A percentile compares a stretch with the other conserved stretches of the same genome.
These are phyloP conservation scores for Scolopax mira DNA, from an alignment of 2,113 vertebrate species.

Conservation along the genomic window DNA sequence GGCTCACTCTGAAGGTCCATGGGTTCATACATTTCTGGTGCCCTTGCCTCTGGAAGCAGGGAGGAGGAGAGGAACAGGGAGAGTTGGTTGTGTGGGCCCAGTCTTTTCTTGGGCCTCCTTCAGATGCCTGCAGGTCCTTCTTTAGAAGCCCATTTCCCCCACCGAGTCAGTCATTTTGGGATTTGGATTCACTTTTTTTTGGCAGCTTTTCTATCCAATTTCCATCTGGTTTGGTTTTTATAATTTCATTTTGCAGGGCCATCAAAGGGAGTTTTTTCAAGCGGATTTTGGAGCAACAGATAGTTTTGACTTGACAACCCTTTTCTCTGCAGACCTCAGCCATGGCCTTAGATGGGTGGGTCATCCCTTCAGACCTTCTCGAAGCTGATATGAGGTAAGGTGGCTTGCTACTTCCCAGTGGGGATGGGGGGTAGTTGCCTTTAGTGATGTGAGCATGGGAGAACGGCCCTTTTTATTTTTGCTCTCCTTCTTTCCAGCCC, in stretches of 20 bases:
- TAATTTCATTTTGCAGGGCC: constrained; percentile 37
- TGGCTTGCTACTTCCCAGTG: neutral
- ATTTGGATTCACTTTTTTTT: constrained; percentile 32
- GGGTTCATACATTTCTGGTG: neutral
- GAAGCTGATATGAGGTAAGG: neutral
- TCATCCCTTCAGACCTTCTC: neutral
- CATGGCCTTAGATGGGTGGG: neutral
- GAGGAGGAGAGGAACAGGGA: neutral
- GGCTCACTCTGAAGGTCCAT: neutral
- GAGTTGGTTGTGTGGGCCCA: neutral
- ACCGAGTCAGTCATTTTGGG: constrained; percentile 35
- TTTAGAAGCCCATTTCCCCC: constrained; percentile 19
- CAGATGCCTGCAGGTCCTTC: constrained; percentile 12
- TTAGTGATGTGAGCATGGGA: neutral
- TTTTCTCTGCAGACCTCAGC: constrained; percentile 25
- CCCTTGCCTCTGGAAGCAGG: neutral
- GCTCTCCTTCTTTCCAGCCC: neutral
- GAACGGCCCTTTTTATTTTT: neutral
- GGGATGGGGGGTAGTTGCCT: neutral
- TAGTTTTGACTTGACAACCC: constrained; percentile 42
- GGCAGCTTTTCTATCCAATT: constrained; percentile 41
- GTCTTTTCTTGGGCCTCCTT: constrained; percentile 55
- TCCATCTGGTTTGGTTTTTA: constrained; percentile 54
- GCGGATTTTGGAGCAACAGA: constrained; percentile 37
- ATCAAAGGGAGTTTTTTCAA: constrained; percentile 51